Evolutionary conservation across 2,113 vertebrate species (phyloP).

Genomic region (Bombycilla garrulus): DNA sequence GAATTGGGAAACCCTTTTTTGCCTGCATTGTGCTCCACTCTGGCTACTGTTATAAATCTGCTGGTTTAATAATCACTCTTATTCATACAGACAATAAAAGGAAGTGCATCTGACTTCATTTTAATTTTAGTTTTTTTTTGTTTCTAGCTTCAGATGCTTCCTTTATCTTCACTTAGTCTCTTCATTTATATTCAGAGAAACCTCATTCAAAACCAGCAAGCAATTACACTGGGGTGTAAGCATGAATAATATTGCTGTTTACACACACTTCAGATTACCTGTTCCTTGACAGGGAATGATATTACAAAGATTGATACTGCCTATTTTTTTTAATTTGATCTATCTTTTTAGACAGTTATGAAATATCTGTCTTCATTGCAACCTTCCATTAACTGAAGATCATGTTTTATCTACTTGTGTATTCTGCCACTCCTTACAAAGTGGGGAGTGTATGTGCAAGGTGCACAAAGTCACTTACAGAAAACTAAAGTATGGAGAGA

Average conservation of each 20-base stretch:
- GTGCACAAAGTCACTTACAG: not conserved
- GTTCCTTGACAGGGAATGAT: not conserved
- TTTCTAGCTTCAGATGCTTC: not conserved
- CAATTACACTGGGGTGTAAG: conserved; percentile 7
- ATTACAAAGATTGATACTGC: not conserved
- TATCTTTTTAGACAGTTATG: not conserved
- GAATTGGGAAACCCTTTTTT: not conserved
- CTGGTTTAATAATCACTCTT: not conserved
- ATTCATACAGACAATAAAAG: not conserved
- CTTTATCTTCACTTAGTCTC: not conserved
- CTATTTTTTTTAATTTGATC: not conserved
- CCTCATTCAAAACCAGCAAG: not conserved
- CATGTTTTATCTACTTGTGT: not conserved
- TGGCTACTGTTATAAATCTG: not conserved
- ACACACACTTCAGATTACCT: not conserved
- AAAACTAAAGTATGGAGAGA: not conserved
- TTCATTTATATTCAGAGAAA: not conserved
- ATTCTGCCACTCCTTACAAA: not conserved
- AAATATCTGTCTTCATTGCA: not conserved
- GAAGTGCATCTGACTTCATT: not conserved
- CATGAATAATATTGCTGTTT: conserved; percentile 43
- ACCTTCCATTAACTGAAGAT: not conserved
- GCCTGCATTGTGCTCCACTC: not conserved
- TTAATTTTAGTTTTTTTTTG: not conserved
- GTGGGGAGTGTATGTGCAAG: not conserved